Evolutionary conservation across 2,888 invertebrate genomes (phyloP).

Genomic region (Philonicus albiceps): DNA sequence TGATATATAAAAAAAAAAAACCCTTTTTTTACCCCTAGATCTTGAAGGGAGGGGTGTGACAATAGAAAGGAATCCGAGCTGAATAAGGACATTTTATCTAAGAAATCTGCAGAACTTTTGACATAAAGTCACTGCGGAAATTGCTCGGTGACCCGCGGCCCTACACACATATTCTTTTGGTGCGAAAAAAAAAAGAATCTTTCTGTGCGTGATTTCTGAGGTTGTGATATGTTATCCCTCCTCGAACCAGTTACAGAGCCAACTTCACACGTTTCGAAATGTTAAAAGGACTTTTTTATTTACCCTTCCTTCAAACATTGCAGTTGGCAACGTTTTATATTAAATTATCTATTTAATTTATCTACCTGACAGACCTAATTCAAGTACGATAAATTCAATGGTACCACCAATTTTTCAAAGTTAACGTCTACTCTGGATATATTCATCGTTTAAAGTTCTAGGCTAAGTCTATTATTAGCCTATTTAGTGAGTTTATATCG

Average conservation of each 20-base stretch:
- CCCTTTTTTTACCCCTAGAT: conserved; percentile 21
- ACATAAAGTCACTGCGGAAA: conserved; percentile 36
- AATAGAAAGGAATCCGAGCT: conserved; percentile 30
- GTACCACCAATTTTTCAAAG: no score
- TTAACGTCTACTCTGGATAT: no score
- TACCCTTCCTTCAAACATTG: not conserved
- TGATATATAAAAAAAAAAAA: conserved; percentile 26
- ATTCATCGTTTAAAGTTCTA: no score
- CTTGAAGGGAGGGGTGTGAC: conserved; percentile 19
- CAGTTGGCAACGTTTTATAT: not conserved
- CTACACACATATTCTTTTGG: not conserved
- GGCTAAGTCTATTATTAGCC: no score
- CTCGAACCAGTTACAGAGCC: not conserved
- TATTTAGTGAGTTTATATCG: no score
- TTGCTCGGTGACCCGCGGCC: conserved; percentile 33
- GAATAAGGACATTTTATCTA: conserved; percentile 36
- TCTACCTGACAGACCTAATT: no score
- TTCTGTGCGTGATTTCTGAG: conserved; percentile 6
- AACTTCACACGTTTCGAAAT: not conserved
- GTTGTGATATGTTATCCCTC: not conserved
- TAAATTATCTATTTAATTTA: not conserved
- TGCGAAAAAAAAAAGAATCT: not conserved
- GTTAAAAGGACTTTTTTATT: not conserved
- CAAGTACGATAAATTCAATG: no score
- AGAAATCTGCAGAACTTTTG: conserved; percentile 35